These are phyloP conservation scores for Pristis pectinata DNA, from an alignment of 2,797 vertebrate species.

Conservation along the genomic window DNA sequence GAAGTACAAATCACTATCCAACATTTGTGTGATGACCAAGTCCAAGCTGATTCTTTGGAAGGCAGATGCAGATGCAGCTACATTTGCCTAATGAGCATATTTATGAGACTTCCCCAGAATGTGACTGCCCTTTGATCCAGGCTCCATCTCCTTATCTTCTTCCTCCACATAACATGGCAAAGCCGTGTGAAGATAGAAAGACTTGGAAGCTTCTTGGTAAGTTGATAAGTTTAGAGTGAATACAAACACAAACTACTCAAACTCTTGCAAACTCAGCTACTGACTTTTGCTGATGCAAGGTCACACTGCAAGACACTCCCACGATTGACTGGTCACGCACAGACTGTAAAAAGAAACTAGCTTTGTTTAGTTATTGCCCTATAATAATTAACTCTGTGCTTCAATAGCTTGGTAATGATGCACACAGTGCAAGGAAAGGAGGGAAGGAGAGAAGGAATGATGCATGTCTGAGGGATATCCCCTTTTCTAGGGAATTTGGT, in stretches of 20 bases:
- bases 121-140: neutral
- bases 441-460: too few species aligned
- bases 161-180: neutral
- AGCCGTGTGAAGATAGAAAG: neutral
- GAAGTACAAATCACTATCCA: constrained; percentile 59
- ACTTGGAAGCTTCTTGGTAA: neutral
- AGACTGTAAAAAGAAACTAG: constrained; percentile 14
- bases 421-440: too few species aligned
- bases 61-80: constrained; percentile 47
- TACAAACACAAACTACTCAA: neutral
- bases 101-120: neutral
- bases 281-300: neutral
- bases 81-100: neutral
- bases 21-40: constrained; percentile 51
- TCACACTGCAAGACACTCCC: neutral
- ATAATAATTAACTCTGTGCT: constrained; percentile 8
- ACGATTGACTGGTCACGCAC: neutral
- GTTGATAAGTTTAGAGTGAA: neutral
- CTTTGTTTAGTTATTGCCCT: constrained; percentile 6
- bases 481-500: too few species aligned
- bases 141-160: neutral
- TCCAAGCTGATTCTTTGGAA: constrained; percentile 54
- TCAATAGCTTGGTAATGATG: neutral
- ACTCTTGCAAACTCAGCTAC: neutral
- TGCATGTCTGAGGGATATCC: too few species aligned